Evolutionary conservation across 2,888 invertebrate species (phyloP).

Genomic region (Pterobdella sp.): DNA sequence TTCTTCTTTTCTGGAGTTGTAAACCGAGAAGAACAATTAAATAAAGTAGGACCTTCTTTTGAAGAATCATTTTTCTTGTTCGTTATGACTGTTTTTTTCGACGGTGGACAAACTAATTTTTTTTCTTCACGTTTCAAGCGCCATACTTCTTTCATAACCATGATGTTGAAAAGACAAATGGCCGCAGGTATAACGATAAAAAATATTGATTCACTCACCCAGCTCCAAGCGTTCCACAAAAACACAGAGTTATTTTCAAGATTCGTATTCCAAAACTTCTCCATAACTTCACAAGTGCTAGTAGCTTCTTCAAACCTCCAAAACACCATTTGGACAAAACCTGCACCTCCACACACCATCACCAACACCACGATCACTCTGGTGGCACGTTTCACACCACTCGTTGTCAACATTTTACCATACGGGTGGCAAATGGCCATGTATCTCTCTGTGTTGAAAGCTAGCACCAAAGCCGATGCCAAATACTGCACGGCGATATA

Average conservation of each 20-base stretch:
- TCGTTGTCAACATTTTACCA: not conserved
- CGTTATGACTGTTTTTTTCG: not conserved
- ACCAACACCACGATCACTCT: not conserved
- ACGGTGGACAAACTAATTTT: not conserved
- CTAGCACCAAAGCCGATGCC: not conserved
- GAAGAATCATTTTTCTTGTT: not conserved
- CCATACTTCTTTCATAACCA: not conserved
- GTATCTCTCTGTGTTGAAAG: not conserved
- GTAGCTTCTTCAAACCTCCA: not conserved
- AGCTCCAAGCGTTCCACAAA: not conserved
- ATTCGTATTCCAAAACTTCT: not conserved
- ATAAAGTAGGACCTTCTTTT: no score
- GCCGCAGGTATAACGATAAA: not conserved
- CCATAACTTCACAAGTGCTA: not conserved
- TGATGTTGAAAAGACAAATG: not conserved
- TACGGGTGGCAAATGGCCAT: not conserved
- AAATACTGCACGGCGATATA: not conserved
- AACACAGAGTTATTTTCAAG: not conserved
- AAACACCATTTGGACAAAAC: not conserved
- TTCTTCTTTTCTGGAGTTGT: no score
- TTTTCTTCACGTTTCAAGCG: not conserved
- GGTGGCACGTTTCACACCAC: not conserved
- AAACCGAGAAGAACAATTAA: no score
- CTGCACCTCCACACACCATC: not conserved
- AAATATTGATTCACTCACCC: not conserved